Conservation (phyloP, 1,140 invertebrate species). For the Eupeodes corollae region DNA sequence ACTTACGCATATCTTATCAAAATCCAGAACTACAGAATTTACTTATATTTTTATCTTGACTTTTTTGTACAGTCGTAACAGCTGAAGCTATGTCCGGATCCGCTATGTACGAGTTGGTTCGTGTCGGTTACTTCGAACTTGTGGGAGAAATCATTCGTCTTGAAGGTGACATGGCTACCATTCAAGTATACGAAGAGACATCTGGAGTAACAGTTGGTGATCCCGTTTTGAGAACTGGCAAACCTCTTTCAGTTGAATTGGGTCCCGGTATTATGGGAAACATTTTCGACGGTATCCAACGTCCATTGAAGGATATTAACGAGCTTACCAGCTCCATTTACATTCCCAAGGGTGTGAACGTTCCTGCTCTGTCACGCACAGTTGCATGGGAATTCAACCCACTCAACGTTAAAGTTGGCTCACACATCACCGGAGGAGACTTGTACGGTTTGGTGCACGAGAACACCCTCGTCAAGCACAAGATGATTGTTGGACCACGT, state of each 20-base stretch:
- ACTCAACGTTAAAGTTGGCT: slow-evolving; percentile 77
- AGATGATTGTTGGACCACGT: slow-evolving; percentile 86
- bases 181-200: slow-evolving; percentile 98
- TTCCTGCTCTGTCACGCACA: slow-evolving; percentile 72
- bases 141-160: slow-evolving; percentile 99
- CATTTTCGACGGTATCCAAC: slow-evolving; percentile 99
- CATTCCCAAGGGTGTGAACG: slow-evolving; percentile 98
- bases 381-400: slow-evolving; percentile 90
- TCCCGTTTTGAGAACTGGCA: slow-evolving; percentile 94
- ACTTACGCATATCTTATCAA: not conserved
- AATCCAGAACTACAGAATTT: not conserved
- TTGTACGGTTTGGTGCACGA: slow-evolving; percentile 93
- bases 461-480: slow-evolving; percentile 96
- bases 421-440: slow-evolving; percentile 97
- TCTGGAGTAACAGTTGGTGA: slow-evolving; percentile 99
- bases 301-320: slow-evolving; percentile 93
- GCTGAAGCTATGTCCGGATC: slow-evolving; percentile 98
- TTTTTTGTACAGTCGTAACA: slow-evolving; percentile 78
- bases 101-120: slow-evolving; percentile 99
- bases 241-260: slow-evolving; percentile 87
- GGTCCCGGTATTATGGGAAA: slow-evolving; percentile 99
- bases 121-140: slow-evolving; percentile 94
- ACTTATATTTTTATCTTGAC: slow-evolving; percentile 18
- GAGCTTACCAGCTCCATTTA: slow-evolving; percentile 93
- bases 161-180: slow-evolving; percentile 98